Evolutionary conservation across 1,140 invertebrate genomes (phyloP).

Genomic region (Aricia agestis): DNA sequence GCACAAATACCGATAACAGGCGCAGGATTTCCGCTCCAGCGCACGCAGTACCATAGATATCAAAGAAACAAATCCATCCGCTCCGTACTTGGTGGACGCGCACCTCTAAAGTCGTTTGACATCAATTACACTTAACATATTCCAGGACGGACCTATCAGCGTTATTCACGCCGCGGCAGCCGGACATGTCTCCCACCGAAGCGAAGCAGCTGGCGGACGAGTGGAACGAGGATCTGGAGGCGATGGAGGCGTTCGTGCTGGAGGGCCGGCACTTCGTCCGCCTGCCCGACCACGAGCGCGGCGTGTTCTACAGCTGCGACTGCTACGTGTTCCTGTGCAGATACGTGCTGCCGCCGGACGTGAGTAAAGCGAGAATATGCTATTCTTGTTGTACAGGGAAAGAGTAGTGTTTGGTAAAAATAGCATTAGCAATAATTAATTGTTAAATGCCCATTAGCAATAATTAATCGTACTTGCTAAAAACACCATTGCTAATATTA

Average conservation of each 20-base stretch:
- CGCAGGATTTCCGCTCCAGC: no score
- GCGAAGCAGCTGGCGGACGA: slow-evolving; percentile 94
- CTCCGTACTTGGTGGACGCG: no score
- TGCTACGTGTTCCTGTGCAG: slow-evolving; percentile 99
- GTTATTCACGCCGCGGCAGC: slow-evolving; percentile 96
- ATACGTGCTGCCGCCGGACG: slow-evolving; percentile 90
- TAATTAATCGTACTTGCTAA: no score
- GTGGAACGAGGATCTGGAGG: slow-evolving; percentile 97
- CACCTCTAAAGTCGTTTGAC: no score
- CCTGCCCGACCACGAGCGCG: slow-evolving; percentile 95
- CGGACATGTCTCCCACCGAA: slow-evolving; percentile 89
- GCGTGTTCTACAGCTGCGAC: slow-evolving; percentile 95
- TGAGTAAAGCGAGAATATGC: slow-evolving; percentile 17
- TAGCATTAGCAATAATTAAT: no score
- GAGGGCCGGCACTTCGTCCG: slow-evolving; percentile 98
- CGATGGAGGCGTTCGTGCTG: slow-evolving; percentile 98
- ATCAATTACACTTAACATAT: neutral
- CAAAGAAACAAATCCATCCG: no score
- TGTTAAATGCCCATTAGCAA: no score
- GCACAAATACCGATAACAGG: no score
- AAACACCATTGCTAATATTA: no score
- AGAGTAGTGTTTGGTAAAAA: no score
- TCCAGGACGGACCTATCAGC: slow-evolving; percentile 91
- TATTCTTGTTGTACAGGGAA: no score
- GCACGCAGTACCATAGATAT: no score